Conservation (phyloP, 2,113 vertebrate species). For the Choloepus hoffmanni region DNA sequence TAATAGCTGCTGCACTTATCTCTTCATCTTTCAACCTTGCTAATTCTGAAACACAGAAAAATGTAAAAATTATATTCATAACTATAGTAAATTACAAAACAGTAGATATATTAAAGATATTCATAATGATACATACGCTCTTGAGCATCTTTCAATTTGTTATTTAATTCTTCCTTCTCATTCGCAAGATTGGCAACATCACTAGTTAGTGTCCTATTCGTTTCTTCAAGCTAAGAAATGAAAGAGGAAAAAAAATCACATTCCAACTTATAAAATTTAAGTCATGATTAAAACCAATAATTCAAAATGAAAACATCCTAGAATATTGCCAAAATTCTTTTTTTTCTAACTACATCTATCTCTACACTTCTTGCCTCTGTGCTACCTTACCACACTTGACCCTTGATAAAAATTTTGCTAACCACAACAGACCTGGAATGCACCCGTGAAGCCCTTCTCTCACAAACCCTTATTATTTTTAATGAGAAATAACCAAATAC, state of each 20-base stretch:
- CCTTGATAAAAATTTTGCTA: neutral
- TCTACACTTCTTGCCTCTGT: neutral
- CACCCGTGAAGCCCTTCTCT: neutral
- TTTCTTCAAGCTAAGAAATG: conserved; percentile 94
- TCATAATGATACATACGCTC: conserved; percentile 89
- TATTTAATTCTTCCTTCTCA: conserved; percentile 98
- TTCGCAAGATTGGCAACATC: conserved; percentile 98
- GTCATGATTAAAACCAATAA: neutral
- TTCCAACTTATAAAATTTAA: conserved; percentile 2
- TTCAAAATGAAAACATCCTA: conserved; percentile 41
- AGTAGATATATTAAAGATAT: neutral
- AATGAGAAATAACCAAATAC: conserved; percentile 13
- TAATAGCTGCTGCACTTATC: conserved; percentile 91
- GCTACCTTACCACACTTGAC: neutral
- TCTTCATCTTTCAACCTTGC: conserved; percentile 92
- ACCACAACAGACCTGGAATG: neutral
- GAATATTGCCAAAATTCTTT: neutral
- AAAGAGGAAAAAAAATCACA: neutral
- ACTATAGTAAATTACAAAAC: neutral
- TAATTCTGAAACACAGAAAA: conserved; percentile 87
- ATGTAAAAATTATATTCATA: neutral
- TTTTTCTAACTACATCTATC: neutral
- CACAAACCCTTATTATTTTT: conserved; percentile 8
- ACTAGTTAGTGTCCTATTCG: conserved; percentile 96
- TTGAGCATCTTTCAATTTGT: conserved; percentile 93